phyloP scores from a whole-genome alignment of 2,888 invertebrate genomes.

The Volucella inflata region DNA sequence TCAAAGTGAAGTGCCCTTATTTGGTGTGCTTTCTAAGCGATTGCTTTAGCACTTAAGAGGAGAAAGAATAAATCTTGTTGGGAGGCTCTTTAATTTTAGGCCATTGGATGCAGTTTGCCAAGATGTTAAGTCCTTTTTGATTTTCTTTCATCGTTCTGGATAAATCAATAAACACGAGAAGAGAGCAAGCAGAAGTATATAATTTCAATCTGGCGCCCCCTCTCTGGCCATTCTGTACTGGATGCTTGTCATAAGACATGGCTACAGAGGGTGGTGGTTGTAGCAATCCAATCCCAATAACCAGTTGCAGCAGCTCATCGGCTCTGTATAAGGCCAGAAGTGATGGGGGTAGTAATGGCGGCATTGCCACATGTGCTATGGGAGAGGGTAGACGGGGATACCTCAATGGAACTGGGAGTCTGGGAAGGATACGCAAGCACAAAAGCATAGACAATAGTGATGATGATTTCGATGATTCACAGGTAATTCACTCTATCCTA shows the following conservation, averaged over 20 bases:
- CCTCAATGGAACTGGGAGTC: constrained; percentile 82
- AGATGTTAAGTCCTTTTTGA: constrained; percentile 54
- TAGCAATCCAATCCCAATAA: constrained; percentile 72
- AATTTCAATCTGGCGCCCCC: constrained; percentile 18
- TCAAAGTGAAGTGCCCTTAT: constrained; percentile 52
- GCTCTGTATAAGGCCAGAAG: constrained; percentile 68
- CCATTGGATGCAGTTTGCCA: constrained; percentile 58
- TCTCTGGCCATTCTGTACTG: constrained; percentile 31
- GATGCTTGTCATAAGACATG: constrained; percentile 68
- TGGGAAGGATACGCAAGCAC: constrained; percentile 81
- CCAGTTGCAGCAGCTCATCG: constrained; percentile 73
- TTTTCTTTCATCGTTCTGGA: constrained; percentile 62
- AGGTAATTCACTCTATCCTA: constrained; percentile 82
- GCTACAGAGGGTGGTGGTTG: constrained; percentile 72
- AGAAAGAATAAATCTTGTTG: constrained; percentile 3
- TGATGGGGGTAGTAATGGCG: constrained; percentile 66
- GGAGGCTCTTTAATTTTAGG: constrained; percentile 13
- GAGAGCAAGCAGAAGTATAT: constrained; percentile 52
- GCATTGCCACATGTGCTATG: constrained; percentile 67
- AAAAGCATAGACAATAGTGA: constrained; percentile 83
- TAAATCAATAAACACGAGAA: constrained; percentile 72
- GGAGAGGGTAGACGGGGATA: constrained; percentile 75
- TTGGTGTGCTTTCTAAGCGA: constrained; percentile 32
- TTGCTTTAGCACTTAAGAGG: constrained; percentile 44
- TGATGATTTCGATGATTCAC: constrained; percentile 85